Evolutionary conservation across 2,797 vertebrate genomes (phyloP), one percentile per base, ranked within the genome.

Genomic region (Bucorvus abyssinicus): DNA sequence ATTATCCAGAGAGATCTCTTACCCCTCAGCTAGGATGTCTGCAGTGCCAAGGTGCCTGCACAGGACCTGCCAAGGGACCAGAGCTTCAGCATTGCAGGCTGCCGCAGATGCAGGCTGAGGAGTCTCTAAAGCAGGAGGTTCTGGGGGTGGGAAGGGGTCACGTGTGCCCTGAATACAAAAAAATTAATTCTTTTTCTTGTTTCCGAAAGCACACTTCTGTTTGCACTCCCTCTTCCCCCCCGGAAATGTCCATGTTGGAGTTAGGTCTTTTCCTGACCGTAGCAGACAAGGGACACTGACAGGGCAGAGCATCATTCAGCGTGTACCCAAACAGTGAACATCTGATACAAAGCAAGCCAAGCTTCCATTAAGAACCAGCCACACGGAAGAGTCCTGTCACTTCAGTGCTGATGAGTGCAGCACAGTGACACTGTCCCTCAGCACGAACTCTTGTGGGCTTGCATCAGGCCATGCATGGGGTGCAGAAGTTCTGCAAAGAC

Each of bases 401-500:
- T 84, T 45, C 14, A 29, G 53, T 79, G 81, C 47, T 1, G 3
- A 30, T 38, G 59, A n/a, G 23, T 4, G 47, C 23, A 76, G 67
- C 27, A 49, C 9, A 4, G 42, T 67, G 19, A 20, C 49, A 14
- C 38, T 49, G 23, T 26, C 29, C 52, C 61, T 69, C 59, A 61
- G 18, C 24, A 5, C 30, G 45, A 13, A 26, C 10, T 40, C 22
- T 49, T 81, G 10, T 17, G 55, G 59, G 42, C 8, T 65, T 34
- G 19, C 34, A 26, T n/a, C 47, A 83, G 70, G 52, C 30, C 24
- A 80, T 3, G 14, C 21, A 7, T 1, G 45, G 64, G 38, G 50
- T 89, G 71, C 86, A 92, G 73, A 42, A 38, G 32, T 57, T 34
- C 86, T 88, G 57, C 49, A 67, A 59, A 74, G 76, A 32, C 7